Conservation (phyloP, 1,140 invertebrate species). For the Copidosoma floridanum region DNA sequence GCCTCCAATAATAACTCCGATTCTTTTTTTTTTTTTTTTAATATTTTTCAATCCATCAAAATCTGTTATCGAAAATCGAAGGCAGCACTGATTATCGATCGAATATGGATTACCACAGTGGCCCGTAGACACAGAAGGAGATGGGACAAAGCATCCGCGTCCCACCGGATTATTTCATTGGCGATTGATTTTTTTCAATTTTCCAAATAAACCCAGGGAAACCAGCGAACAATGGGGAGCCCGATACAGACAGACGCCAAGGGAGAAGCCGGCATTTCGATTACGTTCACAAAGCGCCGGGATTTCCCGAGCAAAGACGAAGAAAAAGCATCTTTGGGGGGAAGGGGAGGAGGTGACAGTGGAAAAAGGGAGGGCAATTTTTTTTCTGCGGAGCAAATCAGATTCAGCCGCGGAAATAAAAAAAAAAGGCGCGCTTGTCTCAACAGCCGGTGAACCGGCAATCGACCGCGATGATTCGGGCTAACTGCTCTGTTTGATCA, state of each 20-base stretch:
- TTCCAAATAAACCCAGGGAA: too few species aligned
- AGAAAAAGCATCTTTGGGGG: background rate
- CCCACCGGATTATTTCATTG: background rate
- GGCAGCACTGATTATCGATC: too few species aligned
- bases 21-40: too few species aligned
- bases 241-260: too few species aligned
- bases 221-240: background rate
- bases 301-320: background rate
- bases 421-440: background rate
- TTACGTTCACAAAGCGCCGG: background rate
- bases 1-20: too few species aligned
- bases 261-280: background rate
- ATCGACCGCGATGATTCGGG: conserved; percentile 4
- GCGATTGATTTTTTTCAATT: conserved; percentile 9
- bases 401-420: background rate
- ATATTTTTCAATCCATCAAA: too few species aligned
- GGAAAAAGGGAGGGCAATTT: too few species aligned
- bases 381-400: background rate
- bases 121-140: too few species aligned
- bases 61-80: too few species aligned
- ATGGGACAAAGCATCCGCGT: too few species aligned
- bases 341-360: too few species aligned
- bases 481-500: conserved; percentile 6
- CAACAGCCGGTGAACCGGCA: background rate
- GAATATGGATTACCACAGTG: too few species aligned